A percentile compares a stretch with the other conserved stretches of the same genome.
Evolutionary conservation across 2,888 invertebrate species (phyloP).

Genomic region (Eupithecia vulgata): DNA sequence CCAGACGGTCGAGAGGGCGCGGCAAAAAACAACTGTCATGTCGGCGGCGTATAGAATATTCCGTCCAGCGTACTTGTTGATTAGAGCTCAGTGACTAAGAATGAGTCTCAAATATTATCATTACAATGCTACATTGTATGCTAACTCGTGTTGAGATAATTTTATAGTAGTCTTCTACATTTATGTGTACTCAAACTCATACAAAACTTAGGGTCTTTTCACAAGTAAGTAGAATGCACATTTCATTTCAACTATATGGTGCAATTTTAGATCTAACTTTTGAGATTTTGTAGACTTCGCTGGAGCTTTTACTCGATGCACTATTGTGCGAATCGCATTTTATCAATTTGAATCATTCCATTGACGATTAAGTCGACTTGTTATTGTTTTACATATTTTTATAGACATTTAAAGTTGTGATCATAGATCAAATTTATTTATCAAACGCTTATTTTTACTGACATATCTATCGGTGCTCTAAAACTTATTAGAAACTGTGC

Average conservation of each 20-base stretch:
- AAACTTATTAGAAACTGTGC: conserved; percentile 29
- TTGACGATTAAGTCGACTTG: conserved; percentile 37
- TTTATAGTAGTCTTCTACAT: neutral
- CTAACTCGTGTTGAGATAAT: neutral
- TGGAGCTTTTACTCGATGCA: conserved; percentile 16
- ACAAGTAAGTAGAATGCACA: neutral
- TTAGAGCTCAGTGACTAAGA: neutral
- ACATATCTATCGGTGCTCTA: conserved; percentile 50
- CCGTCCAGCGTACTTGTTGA: no score
- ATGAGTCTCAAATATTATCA: neutral
- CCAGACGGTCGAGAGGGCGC: no score
- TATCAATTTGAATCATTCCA: conserved; percentile 16
- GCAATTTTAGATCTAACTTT: conserved; percentile 13
- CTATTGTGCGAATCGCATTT: conserved; percentile 34
- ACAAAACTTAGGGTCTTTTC: neutral
- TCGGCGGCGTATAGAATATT: no score
- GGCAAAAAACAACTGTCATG: no score
- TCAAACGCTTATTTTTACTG: conserved; percentile 18
- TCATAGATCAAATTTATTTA: conserved; percentile 33
- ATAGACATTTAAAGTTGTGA: conserved; percentile 41
- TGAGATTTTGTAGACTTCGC: conserved; percentile 19
- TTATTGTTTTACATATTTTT: conserved; percentile 43
- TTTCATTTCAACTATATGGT: conserved; percentile 1
- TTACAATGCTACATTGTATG: neutral
- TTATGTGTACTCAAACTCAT: neutral